Percentiles rank a stretch among this genome's conserved stretches.
Conservation (phyloP, 2,797 vertebrate genomes). For the Gallinago nigripennis region DNA sequence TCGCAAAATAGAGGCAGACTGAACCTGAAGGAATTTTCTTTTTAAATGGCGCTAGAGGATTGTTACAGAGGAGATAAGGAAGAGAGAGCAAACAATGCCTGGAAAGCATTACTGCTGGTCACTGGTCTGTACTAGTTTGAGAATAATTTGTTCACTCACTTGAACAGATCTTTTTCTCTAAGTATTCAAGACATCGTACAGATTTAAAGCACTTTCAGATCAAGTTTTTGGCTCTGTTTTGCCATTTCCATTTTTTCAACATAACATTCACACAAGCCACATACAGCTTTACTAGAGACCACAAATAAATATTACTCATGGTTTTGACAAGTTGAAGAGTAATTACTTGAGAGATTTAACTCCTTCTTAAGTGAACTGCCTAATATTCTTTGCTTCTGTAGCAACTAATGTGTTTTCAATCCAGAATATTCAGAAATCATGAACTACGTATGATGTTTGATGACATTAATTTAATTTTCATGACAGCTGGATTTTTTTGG, state of each 20-base stretch:
- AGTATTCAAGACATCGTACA: not conserved
- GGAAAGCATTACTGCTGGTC: not conserved
- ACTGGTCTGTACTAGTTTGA: not conserved
- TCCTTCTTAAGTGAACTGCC: not conserved
- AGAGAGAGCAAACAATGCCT: not conserved
- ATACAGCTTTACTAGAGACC: not conserved
- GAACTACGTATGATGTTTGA: not conserved
- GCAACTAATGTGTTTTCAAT: not conserved
- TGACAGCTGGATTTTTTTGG: accelerated
- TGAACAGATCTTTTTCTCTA: not conserved
- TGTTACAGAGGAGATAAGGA: not conserved
- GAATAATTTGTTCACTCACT: not conserved
- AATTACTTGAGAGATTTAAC: not conserved
- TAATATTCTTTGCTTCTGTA: not conserved
- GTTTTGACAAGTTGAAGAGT: not conserved
- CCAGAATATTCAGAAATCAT: not conserved
- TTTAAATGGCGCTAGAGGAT: not conserved
- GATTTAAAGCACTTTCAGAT: not conserved
- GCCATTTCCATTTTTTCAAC: not conserved
- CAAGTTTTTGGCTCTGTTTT: not conserved
- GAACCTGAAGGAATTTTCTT: not conserved
- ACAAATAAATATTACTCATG: not conserved
- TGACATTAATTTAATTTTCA: not conserved
- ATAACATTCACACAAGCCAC: not conserved
- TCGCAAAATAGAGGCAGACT: not conserved